phyloP scores from a whole-genome alignment of 2,888 invertebrate genomes.

The Micoletzkya japonica region DNA sequence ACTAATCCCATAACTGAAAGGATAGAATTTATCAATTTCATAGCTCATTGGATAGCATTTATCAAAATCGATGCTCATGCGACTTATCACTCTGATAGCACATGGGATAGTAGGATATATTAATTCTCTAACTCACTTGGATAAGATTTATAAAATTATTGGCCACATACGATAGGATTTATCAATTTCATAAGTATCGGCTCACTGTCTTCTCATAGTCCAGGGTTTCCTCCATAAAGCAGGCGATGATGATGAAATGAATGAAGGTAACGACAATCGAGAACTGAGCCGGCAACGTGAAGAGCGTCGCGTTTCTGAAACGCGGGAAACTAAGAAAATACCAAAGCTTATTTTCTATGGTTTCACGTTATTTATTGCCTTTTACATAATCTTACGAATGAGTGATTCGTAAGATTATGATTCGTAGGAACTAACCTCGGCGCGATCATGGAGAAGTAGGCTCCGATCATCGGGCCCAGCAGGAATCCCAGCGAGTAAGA shows the following conservation, averaged over 20 bases:
- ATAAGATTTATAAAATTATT: no score
- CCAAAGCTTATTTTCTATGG: no score
- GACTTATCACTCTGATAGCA: no score
- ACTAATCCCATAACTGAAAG: no score
- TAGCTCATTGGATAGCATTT: no score
- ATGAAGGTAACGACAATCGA: slow-evolving; percentile 71
- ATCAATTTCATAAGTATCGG: no score
- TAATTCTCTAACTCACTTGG: no score
- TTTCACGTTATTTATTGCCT: background rate
- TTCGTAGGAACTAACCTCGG: slow-evolving; percentile 20
- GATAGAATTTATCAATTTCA: no score
- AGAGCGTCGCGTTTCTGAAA: slow-evolving; percentile 66
- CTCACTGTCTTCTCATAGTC: slow-evolving; percentile 35
- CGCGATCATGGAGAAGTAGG: slow-evolving; percentile 74
- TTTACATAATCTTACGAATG: slow-evolving; percentile 26
- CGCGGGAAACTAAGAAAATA: background rate
- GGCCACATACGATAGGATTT: no score
- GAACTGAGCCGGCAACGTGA: slow-evolving; percentile 79
- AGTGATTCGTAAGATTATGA: background rate
- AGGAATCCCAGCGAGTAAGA: slow-evolving; percentile 98
- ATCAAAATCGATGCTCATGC: no score
- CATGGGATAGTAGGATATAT: no score
- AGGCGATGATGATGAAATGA: slow-evolving; percentile 78
- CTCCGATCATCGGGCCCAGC: slow-evolving; percentile 90
- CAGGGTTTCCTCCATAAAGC: slow-evolving; percentile 79